Conservation (phyloP, 2,113 vertebrate genomes). For the Chrysemys picta region DNA sequence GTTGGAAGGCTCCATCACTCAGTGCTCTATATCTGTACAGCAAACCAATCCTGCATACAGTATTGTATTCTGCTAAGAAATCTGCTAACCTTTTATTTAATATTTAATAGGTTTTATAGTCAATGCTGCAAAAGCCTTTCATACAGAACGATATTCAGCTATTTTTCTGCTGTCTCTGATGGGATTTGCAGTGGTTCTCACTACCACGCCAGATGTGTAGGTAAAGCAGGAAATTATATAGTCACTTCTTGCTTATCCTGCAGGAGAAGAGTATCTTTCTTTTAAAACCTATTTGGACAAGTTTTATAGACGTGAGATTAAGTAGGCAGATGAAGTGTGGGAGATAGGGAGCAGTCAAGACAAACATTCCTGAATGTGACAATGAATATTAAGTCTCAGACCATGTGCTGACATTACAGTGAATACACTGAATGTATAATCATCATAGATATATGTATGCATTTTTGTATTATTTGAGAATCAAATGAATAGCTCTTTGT, state of each 20-base stretch:
- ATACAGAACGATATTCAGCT: conserved; percentile 24
- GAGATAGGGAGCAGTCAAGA: conserved; percentile 46
- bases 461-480: conserved; percentile 54
- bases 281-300: conserved; percentile 35
- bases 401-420: conserved; percentile 53
- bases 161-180: conserved; percentile 36
- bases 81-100: conserved; percentile 37
- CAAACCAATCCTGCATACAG: conserved; percentile 30
- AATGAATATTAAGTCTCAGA: conserved; percentile 44
- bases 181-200: conserved; percentile 20
- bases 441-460: conserved; percentile 24
- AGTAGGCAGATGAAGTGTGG: conserved; percentile 39
- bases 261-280: conserved; percentile 33
- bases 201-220: conserved; percentile 26
- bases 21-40: background rate
- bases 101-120: conserved; percentile 20
- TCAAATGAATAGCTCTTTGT: conserved; percentile 47
- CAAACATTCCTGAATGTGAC: conserved; percentile 24
- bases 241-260: conserved; percentile 28
- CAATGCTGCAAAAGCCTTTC: background rate
- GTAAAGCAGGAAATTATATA: conserved; percentile 40
- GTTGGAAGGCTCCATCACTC: background rate
- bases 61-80: conserved; percentile 38
- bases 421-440: conserved; percentile 54
- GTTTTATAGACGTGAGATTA: conserved; percentile 48